Percentiles rank a stretch among this genome's conserved stretches.
Conservation (phyloP, 2,113 vertebrate species). For the Actenoides hombroni region DNA sequence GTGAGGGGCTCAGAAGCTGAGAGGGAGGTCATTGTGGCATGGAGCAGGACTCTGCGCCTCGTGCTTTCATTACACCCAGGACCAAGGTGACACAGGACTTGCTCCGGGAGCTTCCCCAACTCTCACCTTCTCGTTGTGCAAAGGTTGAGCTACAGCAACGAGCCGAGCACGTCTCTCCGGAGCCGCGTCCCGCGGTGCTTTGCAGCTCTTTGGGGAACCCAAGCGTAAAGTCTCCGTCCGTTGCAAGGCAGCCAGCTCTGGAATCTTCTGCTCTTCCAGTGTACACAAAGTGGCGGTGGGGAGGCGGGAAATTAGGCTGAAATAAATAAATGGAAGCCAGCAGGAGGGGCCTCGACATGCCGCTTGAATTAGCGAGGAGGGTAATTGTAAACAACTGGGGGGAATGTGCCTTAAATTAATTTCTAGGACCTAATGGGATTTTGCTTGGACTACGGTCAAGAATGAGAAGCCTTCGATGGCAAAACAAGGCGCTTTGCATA, state of each 20-base stretch:
- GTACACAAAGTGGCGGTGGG: not conserved
- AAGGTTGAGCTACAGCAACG: not conserved
- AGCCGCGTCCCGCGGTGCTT: not conserved
- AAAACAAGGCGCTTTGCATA: slow-evolving; percentile 5
- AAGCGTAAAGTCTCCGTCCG: not conserved
- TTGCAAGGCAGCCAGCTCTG: not conserved
- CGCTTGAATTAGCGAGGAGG: not conserved
- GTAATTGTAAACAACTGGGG: slow-evolving; percentile 30
- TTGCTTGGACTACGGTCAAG: slow-evolving; percentile 14
- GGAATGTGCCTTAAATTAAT: slow-evolving; percentile 49
- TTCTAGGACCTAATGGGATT: slow-evolving; percentile 40
- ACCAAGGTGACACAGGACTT: too few relatives aligned
- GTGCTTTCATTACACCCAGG: not conserved
- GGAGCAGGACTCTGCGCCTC: not conserved
- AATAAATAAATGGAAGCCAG: not conserved
- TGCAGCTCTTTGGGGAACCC: not conserved
- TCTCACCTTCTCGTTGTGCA: fast-evolving
- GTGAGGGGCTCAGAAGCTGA: not conserved
- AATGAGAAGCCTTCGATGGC: not conserved
- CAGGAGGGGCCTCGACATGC: not conserved
- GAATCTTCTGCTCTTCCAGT: not conserved
- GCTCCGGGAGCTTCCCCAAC: not conserved
- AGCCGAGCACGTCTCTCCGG: fast-evolving
- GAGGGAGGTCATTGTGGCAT: not conserved
- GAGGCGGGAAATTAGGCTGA: not conserved